phyloP scores from a whole-genome alignment of 2,113 vertebrate species.

The Ptyas mucosa region DNA sequence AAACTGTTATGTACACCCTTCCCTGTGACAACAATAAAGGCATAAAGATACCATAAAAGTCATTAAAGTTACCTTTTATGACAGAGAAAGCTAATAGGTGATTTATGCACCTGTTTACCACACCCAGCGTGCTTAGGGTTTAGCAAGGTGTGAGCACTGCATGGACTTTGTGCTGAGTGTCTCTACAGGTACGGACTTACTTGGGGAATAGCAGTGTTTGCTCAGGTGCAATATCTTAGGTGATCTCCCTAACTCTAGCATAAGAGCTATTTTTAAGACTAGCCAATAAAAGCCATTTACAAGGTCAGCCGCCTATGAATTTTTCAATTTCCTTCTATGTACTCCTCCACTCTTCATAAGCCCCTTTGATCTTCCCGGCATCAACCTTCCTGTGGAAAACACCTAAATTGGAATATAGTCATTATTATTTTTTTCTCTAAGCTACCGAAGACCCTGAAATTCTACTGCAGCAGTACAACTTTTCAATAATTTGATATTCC shows the following conservation, averaged over 20 bases:
- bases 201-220: conserved; percentile 66
- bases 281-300: conserved; percentile 60
- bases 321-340: conserved; percentile 58
- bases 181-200: conserved; percentile 59
- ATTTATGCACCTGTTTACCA: conserved; percentile 29
- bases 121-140: conserved; percentile 32
- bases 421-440: not conserved
- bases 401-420: conserved; percentile 36
- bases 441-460: not conserved
- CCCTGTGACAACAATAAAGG: conserved; percentile 5
- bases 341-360: conserved; percentile 48
- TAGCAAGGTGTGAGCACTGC: conserved; percentile 51
- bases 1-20: not conserved
- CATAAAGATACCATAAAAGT: conserved; percentile 16
- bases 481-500: not conserved
- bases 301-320: conserved; percentile 58
- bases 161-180: conserved; percentile 50
- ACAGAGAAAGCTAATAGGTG: conserved; percentile 2
- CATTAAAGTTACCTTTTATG: fast-evolving
- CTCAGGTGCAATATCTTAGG: conserved; percentile 65
- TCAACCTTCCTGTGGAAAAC: conserved; percentile 38
- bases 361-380: conserved; percentile 54
- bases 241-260: conserved; percentile 68
- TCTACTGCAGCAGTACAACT: not conserved
- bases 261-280: conserved; percentile 61